phyloP scores from a whole-genome alignment of 2,888 invertebrate species.

The Phania funesta region DNA sequence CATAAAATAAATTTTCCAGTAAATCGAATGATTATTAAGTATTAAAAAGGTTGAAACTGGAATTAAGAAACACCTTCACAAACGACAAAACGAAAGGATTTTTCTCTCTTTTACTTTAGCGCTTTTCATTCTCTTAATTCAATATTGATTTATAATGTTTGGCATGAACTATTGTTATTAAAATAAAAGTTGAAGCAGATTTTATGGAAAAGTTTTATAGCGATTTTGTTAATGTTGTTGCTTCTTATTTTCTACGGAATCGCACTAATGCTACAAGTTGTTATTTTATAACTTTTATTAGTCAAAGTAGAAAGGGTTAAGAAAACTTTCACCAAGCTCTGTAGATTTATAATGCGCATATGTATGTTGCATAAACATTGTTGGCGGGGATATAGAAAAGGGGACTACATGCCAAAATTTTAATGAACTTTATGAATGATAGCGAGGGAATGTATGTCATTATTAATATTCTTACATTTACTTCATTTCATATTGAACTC shows the following conservation, averaged over 20 bases:
- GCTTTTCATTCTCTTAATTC: constrained; percentile 28
- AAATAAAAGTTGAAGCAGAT: neutral
- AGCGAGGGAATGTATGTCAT: no score
- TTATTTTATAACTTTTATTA: neutral
- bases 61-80: neutral
- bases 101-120: neutral
- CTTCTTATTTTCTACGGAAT: constrained; percentile 17
- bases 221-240: neutral
- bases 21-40: no score
- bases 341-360: no score
- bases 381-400: no score
- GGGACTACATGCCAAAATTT: no score
- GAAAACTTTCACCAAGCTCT: constrained; percentile 3
- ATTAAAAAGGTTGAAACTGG: neutral
- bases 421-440: no score
- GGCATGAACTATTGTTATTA: constrained; percentile 19
- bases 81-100: neutral
- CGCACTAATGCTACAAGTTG: constrained; percentile 46
- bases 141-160: constrained; percentile 60
- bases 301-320: neutral
- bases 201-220: neutral
- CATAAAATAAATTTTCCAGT: no score
- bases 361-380: no score
- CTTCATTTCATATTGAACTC: no score
- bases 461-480: no score